Conservation (phyloP, 2,797 vertebrate genomes). For the Galagoides demidoff region DNA sequence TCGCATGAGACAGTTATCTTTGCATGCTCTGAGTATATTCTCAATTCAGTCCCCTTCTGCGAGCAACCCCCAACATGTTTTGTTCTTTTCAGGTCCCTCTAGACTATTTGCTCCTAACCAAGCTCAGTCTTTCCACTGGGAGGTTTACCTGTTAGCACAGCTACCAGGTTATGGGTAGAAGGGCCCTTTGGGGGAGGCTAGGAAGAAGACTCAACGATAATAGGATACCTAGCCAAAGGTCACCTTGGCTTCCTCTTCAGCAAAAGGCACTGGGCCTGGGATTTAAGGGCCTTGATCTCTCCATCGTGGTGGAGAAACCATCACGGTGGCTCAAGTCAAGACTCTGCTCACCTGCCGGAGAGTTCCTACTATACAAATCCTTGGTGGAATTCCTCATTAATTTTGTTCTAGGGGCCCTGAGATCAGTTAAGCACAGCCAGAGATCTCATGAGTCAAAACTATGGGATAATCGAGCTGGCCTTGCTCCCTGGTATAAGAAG, state of each 20-base stretch:
- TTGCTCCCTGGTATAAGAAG: not conserved
- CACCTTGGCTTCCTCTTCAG: not conserved
- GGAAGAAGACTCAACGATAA: not conserved
- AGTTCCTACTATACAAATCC: not conserved
- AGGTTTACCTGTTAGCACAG: not conserved
- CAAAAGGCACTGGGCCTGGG: not conserved
- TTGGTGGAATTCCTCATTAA: not conserved
- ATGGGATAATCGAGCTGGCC: too few species aligned
- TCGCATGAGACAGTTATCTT: not conserved
- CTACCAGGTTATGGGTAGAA: not conserved
- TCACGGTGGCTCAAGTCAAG: not conserved
- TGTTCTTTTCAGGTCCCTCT: not conserved
- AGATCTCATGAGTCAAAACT: not conserved
- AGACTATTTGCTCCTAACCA: not conserved
- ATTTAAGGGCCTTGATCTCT: not conserved
- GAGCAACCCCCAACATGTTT: not conserved
- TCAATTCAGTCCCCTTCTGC: not conserved
- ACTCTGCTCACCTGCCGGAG: not conserved
- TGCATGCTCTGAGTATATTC: not conserved
- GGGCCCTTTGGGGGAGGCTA: not conserved
- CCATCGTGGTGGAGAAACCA: too few species aligned
- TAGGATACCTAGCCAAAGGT: not conserved
- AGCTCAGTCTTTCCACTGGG: not conserved
- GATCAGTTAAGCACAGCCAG: not conserved
- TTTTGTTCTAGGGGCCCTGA: not conserved